Evolutionary conservation across 64 coral and sea anemone species (phyloP), one percentile per base, ranked within the genome.

Genomic region (Hydrozoanthus tunicans): DNA sequence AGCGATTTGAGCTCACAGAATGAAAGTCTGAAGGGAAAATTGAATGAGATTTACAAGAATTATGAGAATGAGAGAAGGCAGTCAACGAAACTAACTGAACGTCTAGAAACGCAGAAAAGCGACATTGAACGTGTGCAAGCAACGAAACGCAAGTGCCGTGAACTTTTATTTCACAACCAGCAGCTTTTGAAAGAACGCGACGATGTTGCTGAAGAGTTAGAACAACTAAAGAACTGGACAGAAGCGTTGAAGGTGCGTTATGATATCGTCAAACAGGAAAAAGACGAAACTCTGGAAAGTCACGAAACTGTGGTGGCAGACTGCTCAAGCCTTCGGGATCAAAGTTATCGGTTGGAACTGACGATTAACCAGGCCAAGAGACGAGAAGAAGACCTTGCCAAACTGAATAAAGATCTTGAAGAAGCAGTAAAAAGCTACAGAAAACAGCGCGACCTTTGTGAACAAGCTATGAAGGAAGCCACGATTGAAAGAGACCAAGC

Each of bases 61-160:
- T 98, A 98, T 61, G 95, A 98, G 13, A 91, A 94, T 67, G 91
- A 98, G 86, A 98, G 95, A 76, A 77, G 90, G 12, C 91, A 98
- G 15, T 98, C 95, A 6, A 90, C 92, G 85, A 94, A 94, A 70
- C 68, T 98, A 26, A 76, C 64, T 24, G 95, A 98, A 59, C 82
- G 80, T 75, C 53, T 98, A 24, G 93, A 98, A 75, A 89, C 80
- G 6, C 95, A 98, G 81, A 98, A 98, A 80, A 94, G 83, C 73
- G 93, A 98, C 58, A 79, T 98, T 75, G 91, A 98, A 73, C 82
- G 85, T 12, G 93, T 78, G 7, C 81, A 92, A 25, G 95, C 94
- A 59, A 77, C 93, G 5, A 94, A 93, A 53, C 72, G 93, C 24
- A 96, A 94, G 64, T 93, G 70, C 58, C 92, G 95, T 70, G 92